phyloP scores from a whole-genome alignment of 2,113 vertebrate genomes.

The Pycnonotus jocosus region DNA sequence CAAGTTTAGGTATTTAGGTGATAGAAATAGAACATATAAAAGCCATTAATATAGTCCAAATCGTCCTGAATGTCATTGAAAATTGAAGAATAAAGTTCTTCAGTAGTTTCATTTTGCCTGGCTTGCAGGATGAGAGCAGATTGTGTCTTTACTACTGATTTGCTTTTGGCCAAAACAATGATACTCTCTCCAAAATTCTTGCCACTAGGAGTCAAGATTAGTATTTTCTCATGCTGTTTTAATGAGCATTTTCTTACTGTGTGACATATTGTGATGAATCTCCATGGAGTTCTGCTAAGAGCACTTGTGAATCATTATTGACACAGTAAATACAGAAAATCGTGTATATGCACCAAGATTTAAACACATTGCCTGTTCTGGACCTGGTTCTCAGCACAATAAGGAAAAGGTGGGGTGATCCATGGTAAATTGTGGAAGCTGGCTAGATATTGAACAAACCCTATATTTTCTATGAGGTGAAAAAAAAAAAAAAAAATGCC shows the following conservation, averaged over 20 bases:
- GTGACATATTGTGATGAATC: background rate
- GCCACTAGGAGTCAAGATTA: background rate
- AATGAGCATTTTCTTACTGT: background rate
- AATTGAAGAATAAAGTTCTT: background rate
- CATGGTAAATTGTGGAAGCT: background rate
- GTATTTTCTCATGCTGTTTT: background rate
- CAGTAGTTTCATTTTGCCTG: background rate
- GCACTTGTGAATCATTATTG: background rate
- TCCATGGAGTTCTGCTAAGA: background rate
- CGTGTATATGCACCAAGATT: background rate
- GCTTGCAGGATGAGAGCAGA: background rate
- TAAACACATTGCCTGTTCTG: background rate
- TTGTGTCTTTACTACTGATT: background rate
- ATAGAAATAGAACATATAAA: background rate
- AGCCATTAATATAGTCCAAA: background rate
- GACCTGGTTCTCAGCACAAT: background rate
- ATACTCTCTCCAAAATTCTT: background rate
- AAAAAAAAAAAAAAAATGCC: background rate
- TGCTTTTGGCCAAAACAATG: background rate
- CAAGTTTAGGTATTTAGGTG: background rate
- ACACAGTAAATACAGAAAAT: background rate
- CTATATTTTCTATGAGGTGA: background rate
- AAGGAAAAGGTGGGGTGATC: background rate
- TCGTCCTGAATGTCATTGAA: background rate
- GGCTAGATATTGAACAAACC: background rate